These are phyloP conservation scores for Volucella inflata DNA, from an alignment of 2,888 invertebrate genomes.

Conservation along the genomic window DNA sequence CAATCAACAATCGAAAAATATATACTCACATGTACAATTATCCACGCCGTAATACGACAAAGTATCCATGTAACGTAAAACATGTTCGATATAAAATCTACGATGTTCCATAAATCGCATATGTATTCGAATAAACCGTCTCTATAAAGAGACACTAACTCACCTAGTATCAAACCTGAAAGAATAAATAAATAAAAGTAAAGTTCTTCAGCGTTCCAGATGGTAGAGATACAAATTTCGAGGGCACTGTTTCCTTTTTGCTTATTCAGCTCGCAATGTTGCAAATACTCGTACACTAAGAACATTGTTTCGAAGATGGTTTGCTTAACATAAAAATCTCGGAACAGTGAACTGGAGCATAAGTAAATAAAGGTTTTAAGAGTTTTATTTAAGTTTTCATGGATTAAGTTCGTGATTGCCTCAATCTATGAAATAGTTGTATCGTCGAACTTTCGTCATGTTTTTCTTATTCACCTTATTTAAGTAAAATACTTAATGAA, in stretches of 20 bases:
- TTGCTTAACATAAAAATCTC: constrained; percentile 13
- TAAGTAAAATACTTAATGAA: too few relatives aligned
- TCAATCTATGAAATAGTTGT: neutral
- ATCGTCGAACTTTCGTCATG: too few relatives aligned
- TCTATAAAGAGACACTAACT: constrained; percentile 95
- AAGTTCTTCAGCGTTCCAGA: constrained; percentile 1
- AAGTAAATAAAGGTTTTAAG: neutral
- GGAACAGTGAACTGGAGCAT: neutral
- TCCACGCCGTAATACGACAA: constrained; percentile 94
- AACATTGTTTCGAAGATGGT: neutral
- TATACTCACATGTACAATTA: constrained; percentile 89
- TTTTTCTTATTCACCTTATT: too few relatives aligned
- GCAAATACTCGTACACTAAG: neutral
- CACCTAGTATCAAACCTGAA: constrained; percentile 96
- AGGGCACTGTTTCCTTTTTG: neutral
- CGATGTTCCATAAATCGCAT: constrained; percentile 98
- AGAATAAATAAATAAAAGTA: constrained; percentile 13
- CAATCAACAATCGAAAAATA: too few relatives aligned
- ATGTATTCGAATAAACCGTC: constrained; percentile 96
- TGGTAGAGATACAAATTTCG: neutral
- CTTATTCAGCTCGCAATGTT: constrained; percentile 23
- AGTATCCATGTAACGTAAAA: constrained; percentile 97
- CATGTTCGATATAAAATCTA: constrained; percentile 98
- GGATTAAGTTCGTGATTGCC: constrained; percentile 5
- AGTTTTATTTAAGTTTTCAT: neutral